These are phyloP conservation scores for Eugnorisma glareosa DNA, from an alignment of 2,888 invertebrate genomes.

Conservation along the genomic window DNA sequence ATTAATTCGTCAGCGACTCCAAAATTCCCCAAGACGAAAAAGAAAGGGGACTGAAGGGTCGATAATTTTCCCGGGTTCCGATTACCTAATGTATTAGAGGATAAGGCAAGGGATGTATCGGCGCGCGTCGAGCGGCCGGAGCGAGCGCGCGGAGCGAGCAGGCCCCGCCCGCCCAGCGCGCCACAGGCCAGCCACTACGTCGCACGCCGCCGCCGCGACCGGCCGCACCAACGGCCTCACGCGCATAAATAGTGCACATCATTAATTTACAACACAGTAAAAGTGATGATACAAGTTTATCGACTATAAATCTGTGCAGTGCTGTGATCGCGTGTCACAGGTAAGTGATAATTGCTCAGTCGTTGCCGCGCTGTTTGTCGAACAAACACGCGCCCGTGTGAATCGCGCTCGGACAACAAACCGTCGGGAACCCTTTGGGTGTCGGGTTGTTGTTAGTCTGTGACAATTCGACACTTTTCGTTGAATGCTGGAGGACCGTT, in stretches of 20 bases:
- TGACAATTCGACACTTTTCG: conserved; percentile 79
- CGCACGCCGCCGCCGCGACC: conserved; percentile 81
- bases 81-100: conserved; percentile 67
- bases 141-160: conserved; percentile 68
- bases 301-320: conserved; percentile 89
- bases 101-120: conserved; percentile 75
- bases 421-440: conserved; percentile 81
- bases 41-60: conserved; percentile 64
- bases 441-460: conserved; percentile 75
- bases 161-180: conserved; percentile 85
- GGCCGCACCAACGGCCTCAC: conserved; percentile 78
- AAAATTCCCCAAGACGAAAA: conserved; percentile 44
- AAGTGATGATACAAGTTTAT: conserved; percentile 90
- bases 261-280: conserved; percentile 89
- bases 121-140: conserved; percentile 77
- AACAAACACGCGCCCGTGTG: conserved; percentile 81
- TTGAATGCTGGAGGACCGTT: conserved; percentile 71
- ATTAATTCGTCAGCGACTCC: conserved; percentile 20
- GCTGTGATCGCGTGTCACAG: conserved; percentile 89
- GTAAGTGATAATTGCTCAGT: conserved; percentile 90
- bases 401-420: conserved; percentile 70
- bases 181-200: conserved; percentile 77
- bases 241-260: conserved; percentile 83
- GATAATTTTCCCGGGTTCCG: conserved; percentile 66
- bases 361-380: conserved; percentile 85